Base-by-base conservation (phyloP, 2,888 invertebrate genomes). In the Stenurella melanura region DNA sequence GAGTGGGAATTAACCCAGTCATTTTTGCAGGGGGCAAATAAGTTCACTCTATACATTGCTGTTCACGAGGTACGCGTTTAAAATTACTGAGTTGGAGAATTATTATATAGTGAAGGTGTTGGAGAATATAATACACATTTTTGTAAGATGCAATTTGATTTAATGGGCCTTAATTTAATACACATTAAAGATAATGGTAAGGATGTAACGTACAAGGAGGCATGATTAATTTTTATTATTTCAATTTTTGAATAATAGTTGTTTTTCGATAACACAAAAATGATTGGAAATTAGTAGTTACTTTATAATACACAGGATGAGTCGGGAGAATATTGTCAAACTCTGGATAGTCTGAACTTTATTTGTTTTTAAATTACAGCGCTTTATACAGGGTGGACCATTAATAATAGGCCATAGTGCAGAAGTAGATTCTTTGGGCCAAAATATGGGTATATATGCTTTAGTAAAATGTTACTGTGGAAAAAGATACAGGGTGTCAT, bases 91-190 rank as follows among this genome's bases (percentile, higher is more conserved):
- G 34, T 54, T 61, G 74, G 74, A 38, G 34, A 74, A 74, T 74
- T 69, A 63, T 69, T 74, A 63, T 69, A 17, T 54, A 60, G 50
- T 30, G 57, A 21, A 68, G 68, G 74, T 67, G 72, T 72, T 61
- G 30, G 61, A 60, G 56, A 26, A 73, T 67, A 64, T 61, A 34
- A 19, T 68, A 61, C 34, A 54, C 57, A 69, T 69, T 61, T 74
- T 69, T 50, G 74, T 74, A 30, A 69, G 74, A 18, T 69, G 54
- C 61, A 63, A 74, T 74, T 56, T 68, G 74, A 74, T 73, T 73
- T 74, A 68, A 74, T 74, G 61, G 57, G 7, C 57, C 34, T 57
- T 60, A 30, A 61, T 61, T 61, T n/a, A 61, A 30, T 61, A n/a
- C 6, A 50, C 50, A 50, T 50, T 50, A 12, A n/a, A 4, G 3